Percentiles rank a stretch among this genome's conserved stretches.
phyloP scores from a whole-genome alignment of 2,888 invertebrate species.

The Dendrolimus pini region DNA sequence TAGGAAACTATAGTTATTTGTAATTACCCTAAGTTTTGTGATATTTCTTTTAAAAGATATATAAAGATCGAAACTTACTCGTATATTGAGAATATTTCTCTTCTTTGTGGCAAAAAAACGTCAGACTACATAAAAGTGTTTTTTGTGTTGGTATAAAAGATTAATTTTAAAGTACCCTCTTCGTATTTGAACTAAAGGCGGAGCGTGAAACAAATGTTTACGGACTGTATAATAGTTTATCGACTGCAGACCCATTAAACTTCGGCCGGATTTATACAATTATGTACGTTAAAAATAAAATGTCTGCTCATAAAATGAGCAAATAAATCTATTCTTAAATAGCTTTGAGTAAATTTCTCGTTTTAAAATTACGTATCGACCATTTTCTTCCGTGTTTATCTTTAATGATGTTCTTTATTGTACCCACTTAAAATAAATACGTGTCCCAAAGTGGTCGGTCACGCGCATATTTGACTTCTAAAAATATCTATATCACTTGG shows the following conservation, averaged over 20 bases:
- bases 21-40: too few relatives aligned
- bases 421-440: slow-evolving; percentile 46
- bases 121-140: too few relatives aligned
- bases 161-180: neutral
- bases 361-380: neutral
- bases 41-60: too few relatives aligned
- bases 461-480: slow-evolving; percentile 62
- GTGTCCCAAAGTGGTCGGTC: slow-evolving; percentile 55
- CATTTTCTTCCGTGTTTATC: slow-evolving; percentile 39
- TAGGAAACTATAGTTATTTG: too few relatives aligned
- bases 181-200: neutral
- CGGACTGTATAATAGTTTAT: neutral
- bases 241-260: neutral
- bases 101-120: too few relatives aligned
- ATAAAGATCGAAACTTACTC: too few relatives aligned
- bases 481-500: slow-evolving; percentile 68
- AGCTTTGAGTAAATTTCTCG: neutral
- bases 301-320: neutral
- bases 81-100: too few relatives aligned
- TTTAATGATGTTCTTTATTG: slow-evolving; percentile 39
- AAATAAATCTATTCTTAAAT: neutral
- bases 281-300: neutral
- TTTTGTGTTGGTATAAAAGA: neutral
- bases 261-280: neutral
- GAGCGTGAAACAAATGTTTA: neutral